A percentile compares a stretch with the other conserved stretches of the same genome.
phyloP scores from a whole-genome alignment of 2,888 invertebrate species.

The Eupithecia subumbrata region DNA sequence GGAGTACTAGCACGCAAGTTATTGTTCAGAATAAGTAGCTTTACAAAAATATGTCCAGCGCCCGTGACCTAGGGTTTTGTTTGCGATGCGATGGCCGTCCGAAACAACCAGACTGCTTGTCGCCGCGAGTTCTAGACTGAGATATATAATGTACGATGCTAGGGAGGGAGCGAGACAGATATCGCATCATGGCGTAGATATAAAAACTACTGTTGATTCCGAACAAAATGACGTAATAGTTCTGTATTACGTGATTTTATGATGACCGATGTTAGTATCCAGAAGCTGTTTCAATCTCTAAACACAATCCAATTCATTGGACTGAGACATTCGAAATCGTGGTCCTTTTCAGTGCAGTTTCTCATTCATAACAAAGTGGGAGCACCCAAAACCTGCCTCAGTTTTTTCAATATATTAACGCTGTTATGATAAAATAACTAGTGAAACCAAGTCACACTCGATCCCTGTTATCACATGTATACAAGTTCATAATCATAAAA shows the following conservation, averaged over 20 bases:
- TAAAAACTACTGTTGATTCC: conserved; percentile 66
- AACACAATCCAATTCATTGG: background rate
- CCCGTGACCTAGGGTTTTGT: conserved; percentile 78
- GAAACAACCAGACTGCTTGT: conserved; percentile 81
- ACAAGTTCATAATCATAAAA: background rate
- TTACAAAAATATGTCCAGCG: conserved; percentile 75
- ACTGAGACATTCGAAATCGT: background rate
- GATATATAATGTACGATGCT: conserved; percentile 56
- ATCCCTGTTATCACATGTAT: background rate
- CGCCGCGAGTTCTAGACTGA: conserved; percentile 74
- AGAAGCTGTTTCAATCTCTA: conserved; percentile 24
- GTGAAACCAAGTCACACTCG: background rate
- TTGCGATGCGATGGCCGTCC: conserved; percentile 71
- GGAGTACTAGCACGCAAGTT: conserved; percentile 50
- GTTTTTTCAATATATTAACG: background rate
- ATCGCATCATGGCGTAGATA: conserved; percentile 63
- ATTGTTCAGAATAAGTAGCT: conserved; percentile 50
- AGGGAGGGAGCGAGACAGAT: conserved; percentile 64
- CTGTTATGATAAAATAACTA: background rate
- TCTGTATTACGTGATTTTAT: conserved; percentile 68
- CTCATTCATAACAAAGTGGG: background rate
- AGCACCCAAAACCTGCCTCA: background rate
- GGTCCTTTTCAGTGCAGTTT: background rate
- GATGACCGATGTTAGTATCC: conserved; percentile 53
- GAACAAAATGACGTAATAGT: conserved; percentile 66